Conservation (phyloP, 53 echinoderm and acorn worm species). For the Luidia sarsii region DNA sequence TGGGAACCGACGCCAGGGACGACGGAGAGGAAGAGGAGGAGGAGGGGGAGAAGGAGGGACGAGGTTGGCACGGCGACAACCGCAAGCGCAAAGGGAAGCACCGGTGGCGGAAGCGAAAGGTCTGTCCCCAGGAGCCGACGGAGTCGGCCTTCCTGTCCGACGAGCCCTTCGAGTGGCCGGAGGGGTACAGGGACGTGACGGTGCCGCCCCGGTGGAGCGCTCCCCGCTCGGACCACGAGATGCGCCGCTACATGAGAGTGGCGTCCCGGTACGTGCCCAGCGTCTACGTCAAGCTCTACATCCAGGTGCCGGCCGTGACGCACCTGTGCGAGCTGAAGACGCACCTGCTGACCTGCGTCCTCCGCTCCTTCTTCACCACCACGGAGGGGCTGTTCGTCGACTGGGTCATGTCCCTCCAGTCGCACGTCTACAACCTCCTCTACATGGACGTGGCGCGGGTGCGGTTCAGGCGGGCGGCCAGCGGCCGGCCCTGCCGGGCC, state of each 20-base stretch:
- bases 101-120: background rate
- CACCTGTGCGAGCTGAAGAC: constrained; percentile 59
- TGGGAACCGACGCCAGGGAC: background rate
- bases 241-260: constrained; percentile 40
- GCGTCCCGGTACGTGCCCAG: constrained; percentile 16
- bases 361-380: constrained; percentile 66
- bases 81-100: background rate
- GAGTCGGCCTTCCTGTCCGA: background rate
- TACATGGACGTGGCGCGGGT: constrained; percentile 53
- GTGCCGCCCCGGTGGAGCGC: constrained; percentile 18
- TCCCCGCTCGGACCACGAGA: constrained; percentile 14
- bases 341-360: constrained; percentile 56
- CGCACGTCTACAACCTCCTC: constrained; percentile 51
- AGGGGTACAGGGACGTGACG: constrained; percentile 30
- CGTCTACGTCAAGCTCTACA: constrained; percentile 47
- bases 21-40: background rate
- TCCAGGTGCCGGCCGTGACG: constrained; percentile 32
- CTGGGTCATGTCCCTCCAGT: constrained; percentile 57
- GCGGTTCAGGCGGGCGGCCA: constrained; percentile 25
- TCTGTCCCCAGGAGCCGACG: background rate
- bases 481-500: constrained; percentile 13
- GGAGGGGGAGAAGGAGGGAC: background rate
- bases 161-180: constrained; percentile 49
- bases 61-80: background rate
- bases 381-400: constrained; percentile 53